A percentile compares a stretch with the other conserved stretches of the same genome.
These are phyloP conservation scores for Cenopis cana DNA, from an alignment of 2,888 invertebrate species.

Conservation along the genomic window DNA sequence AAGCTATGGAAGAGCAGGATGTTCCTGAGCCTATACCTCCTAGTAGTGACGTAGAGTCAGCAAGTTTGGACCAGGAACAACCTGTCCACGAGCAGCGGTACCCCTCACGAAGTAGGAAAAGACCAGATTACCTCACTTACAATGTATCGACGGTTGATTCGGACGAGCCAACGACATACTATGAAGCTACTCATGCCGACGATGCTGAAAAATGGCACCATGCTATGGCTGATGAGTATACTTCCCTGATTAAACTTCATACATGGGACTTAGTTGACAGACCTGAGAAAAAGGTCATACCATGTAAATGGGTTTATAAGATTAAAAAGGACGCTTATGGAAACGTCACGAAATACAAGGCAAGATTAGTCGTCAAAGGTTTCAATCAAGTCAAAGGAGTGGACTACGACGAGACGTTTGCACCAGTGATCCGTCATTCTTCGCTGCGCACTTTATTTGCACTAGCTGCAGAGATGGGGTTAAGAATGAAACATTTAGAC, in stretches of 20 bases:
- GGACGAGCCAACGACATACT: not conserved
- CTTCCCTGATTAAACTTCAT: too few species aligned
- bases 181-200: not conserved
- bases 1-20: not conserved
- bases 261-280: too few species aligned
- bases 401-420: constrained; percentile 14
- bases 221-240: too few species aligned
- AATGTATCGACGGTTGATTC: not conserved
- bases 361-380: constrained; percentile 20
- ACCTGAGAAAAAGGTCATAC: too few species aligned
- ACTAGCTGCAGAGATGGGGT: constrained; percentile 18
- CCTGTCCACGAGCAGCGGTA: not conserved
- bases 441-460: constrained; percentile 21
- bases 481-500: constrained; percentile 16
- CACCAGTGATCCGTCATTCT: constrained; percentile 17
- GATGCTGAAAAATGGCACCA: too few species aligned
- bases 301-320: constrained; percentile 1
- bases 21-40: not conserved
- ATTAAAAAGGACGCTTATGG: not conserved
- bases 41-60: not conserved
- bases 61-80: not conserved
- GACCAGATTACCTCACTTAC: not conserved
- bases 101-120: not conserved
- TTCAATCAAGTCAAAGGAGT: constrained; percentile 23
- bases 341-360: constrained; percentile 2